Evolutionary conservation across 2,888 invertebrate genomes (phyloP).

Genomic region (Cistogaster globosa): DNA sequence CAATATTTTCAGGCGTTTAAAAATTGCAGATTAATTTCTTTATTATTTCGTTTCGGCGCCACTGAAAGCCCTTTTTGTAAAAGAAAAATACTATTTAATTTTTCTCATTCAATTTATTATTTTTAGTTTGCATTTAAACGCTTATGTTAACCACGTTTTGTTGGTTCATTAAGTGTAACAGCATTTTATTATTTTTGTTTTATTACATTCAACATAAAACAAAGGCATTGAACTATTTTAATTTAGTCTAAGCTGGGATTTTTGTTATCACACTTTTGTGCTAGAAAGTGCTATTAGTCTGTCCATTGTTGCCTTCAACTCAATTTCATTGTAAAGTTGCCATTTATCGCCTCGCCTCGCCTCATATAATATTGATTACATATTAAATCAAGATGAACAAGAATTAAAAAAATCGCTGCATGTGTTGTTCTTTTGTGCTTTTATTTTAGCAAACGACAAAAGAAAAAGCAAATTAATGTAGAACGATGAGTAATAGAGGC

Average conservation of each 20-base stretch:
- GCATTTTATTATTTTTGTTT: not conserved
- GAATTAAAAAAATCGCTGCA: conserved; percentile 21
- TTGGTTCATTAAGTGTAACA: not conserved
- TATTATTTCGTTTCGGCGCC: no score
- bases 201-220: not conserved
- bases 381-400: conserved; percentile 52
- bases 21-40: no score
- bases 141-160: not conserved
- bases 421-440: not conserved
- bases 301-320: conserved; percentile 30
- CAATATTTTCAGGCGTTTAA: no score
- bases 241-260: conserved; percentile 63
- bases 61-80: no score
- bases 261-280: conserved; percentile 6
- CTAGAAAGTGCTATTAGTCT: not conserved
- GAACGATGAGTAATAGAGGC: no score
- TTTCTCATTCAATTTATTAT: no score
- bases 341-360: conserved; percentile 1
- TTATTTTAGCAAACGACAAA: not conserved
- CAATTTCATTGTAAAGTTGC: conserved; percentile 36
- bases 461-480: no score
- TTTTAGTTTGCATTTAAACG: no score
- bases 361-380: conserved; percentile 37
- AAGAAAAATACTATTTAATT: no score
- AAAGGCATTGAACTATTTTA: conserved; percentile 42